Evolutionary conservation across 2,888 invertebrate species (phyloP), one percentile per base, ranked within the genome.

Genomic region (Corbicula japonica): DNA sequence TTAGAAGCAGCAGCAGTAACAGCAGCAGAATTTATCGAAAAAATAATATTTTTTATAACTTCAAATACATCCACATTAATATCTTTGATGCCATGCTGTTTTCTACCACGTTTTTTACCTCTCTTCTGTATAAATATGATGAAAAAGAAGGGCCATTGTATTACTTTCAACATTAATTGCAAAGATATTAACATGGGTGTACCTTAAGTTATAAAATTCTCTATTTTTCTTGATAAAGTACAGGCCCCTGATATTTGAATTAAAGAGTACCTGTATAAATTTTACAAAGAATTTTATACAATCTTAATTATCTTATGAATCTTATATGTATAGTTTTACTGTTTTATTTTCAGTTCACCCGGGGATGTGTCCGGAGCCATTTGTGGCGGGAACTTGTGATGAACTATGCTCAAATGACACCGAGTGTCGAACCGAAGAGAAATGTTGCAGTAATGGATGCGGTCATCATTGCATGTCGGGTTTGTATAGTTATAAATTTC

Each of bases 391-490:
- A 26, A 26, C 26, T n/a, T 63, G 63, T 35, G 50, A 18, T 6
- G 50, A 63, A 34, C 8, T 3, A 21, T 63, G 63, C 50, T 63
- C 63, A 50, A 63, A 48, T 46, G 50, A 63, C 26, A 34, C 23
- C 23, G 21, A 15, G 23, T 63, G 63, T 63, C 50, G 26, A n/a
- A 5, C 6, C 1, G 15, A 63, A 23, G 50, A 63, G 26, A 63
- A 50, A 21, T 63, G 63, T 23, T 63, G 63, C 38, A 50, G 35
- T 18, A 63, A 63, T 26, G 63, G 63, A 2, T 63, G 63, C 26
- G 63, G 50, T 26, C 48, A 63, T n/a, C 32, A 30, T 18, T 63
- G 63, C 23, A 50, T 28, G 2, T 18, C 50, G 23, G 63, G 63
- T 63, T 50, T 50, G 35, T 23, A 28, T 52, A 26, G 52, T n/a